Percentiles rank a stretch among this genome's conserved stretches.
phyloP scores from a whole-genome alignment of 2,797 vertebrate species.

The Platalea minor region DNA sequence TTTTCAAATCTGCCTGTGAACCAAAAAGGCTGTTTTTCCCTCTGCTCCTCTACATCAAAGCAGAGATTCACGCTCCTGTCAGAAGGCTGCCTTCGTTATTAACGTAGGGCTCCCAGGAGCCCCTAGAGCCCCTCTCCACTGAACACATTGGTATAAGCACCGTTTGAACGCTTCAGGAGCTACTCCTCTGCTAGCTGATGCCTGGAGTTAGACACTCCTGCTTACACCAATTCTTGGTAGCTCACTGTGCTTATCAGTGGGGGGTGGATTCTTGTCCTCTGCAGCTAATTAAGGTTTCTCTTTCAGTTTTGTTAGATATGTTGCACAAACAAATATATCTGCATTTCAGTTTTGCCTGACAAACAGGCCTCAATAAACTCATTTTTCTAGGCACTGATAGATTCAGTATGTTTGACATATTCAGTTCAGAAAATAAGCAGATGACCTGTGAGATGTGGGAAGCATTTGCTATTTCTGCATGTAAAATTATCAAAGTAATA shows the following conservation, averaged over 20 bases:
- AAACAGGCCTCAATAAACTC: background rate
- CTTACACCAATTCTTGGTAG: background rate
- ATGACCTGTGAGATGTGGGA: background rate
- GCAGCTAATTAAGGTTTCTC: background rate
- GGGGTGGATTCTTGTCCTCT: background rate
- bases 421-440: background rate
- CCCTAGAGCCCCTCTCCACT: background rate
- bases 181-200: background rate
- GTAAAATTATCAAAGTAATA: background rate
- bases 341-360: background rate
- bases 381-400: background rate
- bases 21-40: background rate
- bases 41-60: background rate
- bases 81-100: background rate
- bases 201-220: background rate
- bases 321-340: constrained; percentile 8
- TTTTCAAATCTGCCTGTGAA: background rate
- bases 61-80: background rate
- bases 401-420: background rate
- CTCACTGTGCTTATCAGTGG: background rate
- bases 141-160: background rate
- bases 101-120: background rate
- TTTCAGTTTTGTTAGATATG: background rate
- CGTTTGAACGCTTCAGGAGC: background rate
- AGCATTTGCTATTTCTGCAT: background rate